These are phyloP conservation scores for Cladorhizidae sp. DNA, from an alignment of 37 sponge, comb jelly and placozoan species.

Conservation along the genomic window DNA sequence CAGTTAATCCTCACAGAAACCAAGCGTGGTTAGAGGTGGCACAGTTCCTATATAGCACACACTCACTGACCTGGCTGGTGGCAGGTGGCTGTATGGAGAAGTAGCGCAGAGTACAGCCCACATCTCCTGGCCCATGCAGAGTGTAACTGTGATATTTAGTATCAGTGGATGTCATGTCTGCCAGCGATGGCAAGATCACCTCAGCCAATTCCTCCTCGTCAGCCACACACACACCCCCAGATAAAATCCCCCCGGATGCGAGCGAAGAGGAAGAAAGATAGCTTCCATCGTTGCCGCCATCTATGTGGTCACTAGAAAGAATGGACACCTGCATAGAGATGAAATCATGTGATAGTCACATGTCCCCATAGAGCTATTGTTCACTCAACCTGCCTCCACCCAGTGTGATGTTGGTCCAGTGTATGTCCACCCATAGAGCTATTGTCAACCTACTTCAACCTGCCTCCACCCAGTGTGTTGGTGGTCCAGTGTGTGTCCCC, in stretches of 20 bases:
- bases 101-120: conserved; percentile 63
- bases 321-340: too few species aligned
- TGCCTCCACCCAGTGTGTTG: too few species aligned
- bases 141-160: conserved; percentile 38
- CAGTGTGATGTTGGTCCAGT: too few species aligned
- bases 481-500: too few species aligned
- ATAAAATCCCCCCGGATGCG: too few species aligned
- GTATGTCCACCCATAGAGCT: too few species aligned
- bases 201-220: too few species aligned
- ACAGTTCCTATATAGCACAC: neutral
- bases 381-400: neutral
- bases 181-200: neutral
- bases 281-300: neutral
- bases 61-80: conserved; percentile 32
- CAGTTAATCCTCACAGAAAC: too few species aligned
- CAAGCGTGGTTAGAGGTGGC: too few species aligned
- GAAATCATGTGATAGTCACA: too few species aligned
- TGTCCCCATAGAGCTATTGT: neutral
- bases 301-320: neutral
- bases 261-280: neutral
- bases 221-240: too few species aligned
- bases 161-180: neutral
- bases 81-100: conserved; percentile 53
- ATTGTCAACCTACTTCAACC: too few species aligned
- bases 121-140: conserved; percentile 16